phyloP scores from a whole-genome alignment of 37 sponge, comb jelly and placozoan genomes.

The Ianthella basta region DNA sequence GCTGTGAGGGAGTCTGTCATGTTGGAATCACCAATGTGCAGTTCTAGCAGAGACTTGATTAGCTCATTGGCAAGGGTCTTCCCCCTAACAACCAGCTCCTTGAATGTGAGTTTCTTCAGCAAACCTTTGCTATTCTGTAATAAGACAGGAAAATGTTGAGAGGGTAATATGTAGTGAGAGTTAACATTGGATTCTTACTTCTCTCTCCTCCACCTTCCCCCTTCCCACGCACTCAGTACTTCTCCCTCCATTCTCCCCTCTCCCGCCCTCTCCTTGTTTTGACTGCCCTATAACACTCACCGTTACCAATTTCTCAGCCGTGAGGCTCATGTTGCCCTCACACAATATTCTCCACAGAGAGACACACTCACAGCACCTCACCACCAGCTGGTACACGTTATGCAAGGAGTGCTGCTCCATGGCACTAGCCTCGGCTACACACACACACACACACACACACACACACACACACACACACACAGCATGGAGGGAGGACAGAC shows the following conservation, averaged over 20 bases:
- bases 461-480: constrained; percentile 5
- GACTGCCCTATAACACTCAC: constrained; percentile 28
- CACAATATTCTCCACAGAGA: constrained; percentile 91
- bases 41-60: constrained; percentile 65
- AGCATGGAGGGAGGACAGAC: no score
- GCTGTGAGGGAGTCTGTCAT: constrained; percentile 77
- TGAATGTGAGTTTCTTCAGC: constrained; percentile 34
- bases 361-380: constrained; percentile 76
- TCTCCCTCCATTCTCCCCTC: constrained; percentile 18
- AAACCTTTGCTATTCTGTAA: constrained; percentile 29
- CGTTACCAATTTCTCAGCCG: constrained; percentile 53
- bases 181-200: no score
- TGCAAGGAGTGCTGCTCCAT: constrained; percentile 66
- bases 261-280: background rate
- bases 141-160: background rate
- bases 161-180: background rate
- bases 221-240: constrained; percentile 5
- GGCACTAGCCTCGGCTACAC: constrained; percentile 66
- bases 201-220: constrained; percentile 19
- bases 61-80: constrained; percentile 64
- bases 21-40: constrained; percentile 72
- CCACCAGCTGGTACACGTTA: constrained; percentile 65
- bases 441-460: constrained; percentile 17
- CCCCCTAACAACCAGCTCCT: constrained; percentile 41
- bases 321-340: constrained; percentile 71